These are phyloP conservation scores for Drosophila peninsularis DNA, from an alignment of 2,888 invertebrate species.

Conservation along the genomic window DNA sequence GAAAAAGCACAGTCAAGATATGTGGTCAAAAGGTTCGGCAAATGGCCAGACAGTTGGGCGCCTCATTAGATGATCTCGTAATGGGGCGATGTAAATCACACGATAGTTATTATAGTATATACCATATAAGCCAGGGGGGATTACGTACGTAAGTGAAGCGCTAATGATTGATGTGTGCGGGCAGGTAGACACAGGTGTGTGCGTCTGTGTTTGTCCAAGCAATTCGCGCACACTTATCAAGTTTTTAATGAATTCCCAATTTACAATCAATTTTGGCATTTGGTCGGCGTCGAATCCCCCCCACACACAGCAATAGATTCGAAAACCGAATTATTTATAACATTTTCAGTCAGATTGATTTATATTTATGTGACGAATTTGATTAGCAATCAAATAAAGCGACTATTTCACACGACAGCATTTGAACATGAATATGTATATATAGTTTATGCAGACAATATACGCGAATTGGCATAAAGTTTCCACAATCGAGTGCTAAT, in stretches of 20 bases:
- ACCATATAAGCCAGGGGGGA: conserved; percentile 40
- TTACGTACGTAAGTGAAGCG: conserved; percentile 29
- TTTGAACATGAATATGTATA: not conserved
- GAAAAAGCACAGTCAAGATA: conserved; percentile 2
- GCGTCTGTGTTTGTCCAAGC: conserved; percentile 54
- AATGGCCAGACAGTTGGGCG: conserved; percentile 57
- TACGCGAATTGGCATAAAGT: conserved; percentile 56
- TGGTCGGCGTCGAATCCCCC: conserved; percentile 14
- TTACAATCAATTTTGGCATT: conserved; percentile 68
- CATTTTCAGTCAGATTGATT: conserved; percentile 63
- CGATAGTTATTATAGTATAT: conserved; percentile 27
- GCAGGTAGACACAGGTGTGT: not conserved
- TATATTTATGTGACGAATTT: conserved; percentile 53
- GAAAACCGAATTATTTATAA: conserved; percentile 70
- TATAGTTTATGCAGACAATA: conserved; percentile 16
- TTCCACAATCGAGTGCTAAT: conserved; percentile 76
- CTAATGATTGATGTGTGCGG: conserved; percentile 66
- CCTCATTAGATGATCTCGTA: conserved; percentile 54
- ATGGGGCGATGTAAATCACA: conserved; percentile 52
- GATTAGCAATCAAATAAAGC: conserved; percentile 63
- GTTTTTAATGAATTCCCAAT: conserved; percentile 69
- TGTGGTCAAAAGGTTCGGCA: conserved; percentile 26
- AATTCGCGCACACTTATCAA: conserved; percentile 70
- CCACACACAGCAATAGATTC: conserved; percentile 29
- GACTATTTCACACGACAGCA: conserved; percentile 64